Percentiles rank a stretch among this genome's conserved stretches.
Conservation (phyloP, 2,888 invertebrate species). For the Drosophila tripunctata region DNA sequence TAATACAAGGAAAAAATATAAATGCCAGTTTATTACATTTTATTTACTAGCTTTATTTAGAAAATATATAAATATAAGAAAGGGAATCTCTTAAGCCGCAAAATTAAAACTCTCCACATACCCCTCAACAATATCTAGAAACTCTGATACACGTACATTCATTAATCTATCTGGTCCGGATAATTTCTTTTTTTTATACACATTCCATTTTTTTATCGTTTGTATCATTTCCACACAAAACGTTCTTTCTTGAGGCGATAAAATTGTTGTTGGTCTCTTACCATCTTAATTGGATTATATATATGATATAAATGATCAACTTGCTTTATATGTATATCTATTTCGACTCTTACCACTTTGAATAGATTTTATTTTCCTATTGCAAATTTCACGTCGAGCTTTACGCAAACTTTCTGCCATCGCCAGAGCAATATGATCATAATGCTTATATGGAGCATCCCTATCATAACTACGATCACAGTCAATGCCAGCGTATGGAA, state of each 20-base stretch:
- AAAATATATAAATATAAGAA: background rate
- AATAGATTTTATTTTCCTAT: too few relatives aligned
- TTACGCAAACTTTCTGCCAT: background rate
- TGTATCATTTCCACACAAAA: constrained; percentile 4
- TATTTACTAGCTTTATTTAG: constrained; percentile 1
- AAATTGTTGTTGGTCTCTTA: background rate
- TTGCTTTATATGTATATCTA: too few relatives aligned
- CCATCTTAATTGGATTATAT: background rate
- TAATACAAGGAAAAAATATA: background rate
- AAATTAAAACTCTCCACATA: constrained; percentile 2
- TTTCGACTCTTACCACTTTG: too few relatives aligned
- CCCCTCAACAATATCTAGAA: background rate
- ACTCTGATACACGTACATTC: background rate
- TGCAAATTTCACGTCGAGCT: background rate
- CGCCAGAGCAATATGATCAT: background rate
- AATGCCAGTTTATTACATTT: background rate
- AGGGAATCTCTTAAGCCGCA: background rate
- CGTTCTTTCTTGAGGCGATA: background rate
- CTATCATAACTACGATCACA: background rate
- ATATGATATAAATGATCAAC: too few relatives aligned
- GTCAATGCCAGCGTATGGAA: background rate
- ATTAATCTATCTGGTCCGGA: background rate
- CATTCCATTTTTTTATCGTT: background rate
- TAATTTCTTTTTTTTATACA: background rate
- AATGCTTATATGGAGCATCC: background rate